Conservation (phyloP, 2,888 invertebrate genomes). For the Zonitis immaculata region DNA sequence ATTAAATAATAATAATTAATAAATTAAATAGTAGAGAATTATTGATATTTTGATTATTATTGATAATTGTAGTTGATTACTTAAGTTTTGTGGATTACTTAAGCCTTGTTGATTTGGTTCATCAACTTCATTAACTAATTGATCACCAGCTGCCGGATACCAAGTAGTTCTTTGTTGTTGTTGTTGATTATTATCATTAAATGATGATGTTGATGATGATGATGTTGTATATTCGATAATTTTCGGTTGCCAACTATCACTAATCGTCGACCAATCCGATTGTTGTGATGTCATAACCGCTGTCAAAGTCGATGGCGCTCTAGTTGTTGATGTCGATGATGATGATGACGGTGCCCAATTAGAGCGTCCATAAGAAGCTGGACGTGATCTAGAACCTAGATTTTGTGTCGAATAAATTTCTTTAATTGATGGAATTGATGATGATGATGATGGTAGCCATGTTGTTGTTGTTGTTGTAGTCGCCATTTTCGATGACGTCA, state of each 20-base stretch:
- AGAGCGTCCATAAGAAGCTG: slow-evolving; percentile 52
- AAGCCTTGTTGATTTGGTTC: slow-evolving; percentile 57
- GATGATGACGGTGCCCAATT: slow-evolving; percentile 42
- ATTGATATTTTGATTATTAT: background rate
- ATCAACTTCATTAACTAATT: slow-evolving; percentile 54
- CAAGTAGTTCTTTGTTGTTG: slow-evolving; percentile 44
- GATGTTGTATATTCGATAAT: too few relatives aligned
- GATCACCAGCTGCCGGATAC: slow-evolving; percentile 53
- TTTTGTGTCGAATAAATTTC: slow-evolving; percentile 25
- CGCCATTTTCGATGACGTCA: slow-evolving; percentile 28
- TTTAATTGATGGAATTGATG: slow-evolving; percentile 15
- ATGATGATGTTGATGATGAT: too few relatives aligned
- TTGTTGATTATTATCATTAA: background rate
- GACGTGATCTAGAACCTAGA: slow-evolving; percentile 43
- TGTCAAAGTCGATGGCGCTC: slow-evolving; percentile 8
- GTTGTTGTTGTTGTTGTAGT: slow-evolving; percentile 30
- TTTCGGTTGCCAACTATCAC: slow-evolving; percentile 34
- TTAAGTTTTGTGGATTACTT: slow-evolving; percentile 26
- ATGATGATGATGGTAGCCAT: slow-evolving; percentile 31
- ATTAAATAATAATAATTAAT: background rate
- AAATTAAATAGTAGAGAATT: background rate
- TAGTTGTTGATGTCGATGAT: slow-evolving; percentile 19
- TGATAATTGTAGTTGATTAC: background rate
- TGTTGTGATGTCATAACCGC: too few relatives aligned
- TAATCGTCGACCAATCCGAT: slow-evolving; percentile 38